Evolutionary conservation across 2,888 invertebrate genomes (phyloP).

Genomic region (Drosophila dives): DNA sequence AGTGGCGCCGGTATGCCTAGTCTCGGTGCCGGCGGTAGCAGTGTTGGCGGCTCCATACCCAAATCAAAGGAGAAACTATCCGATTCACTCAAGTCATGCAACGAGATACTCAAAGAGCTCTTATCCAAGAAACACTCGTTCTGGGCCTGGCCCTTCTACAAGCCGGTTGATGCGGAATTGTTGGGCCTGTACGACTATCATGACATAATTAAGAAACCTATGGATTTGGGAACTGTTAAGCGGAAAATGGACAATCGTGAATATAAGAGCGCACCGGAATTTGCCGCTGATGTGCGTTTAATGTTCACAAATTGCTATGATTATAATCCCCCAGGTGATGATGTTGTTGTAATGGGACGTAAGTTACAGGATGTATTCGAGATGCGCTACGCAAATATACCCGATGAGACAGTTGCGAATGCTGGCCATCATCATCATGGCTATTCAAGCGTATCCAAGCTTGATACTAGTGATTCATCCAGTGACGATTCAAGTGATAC

Average conservation of each 20-base stretch:
- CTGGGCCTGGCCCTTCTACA: conserved; percentile 99
- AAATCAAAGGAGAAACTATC: conserved; percentile 94
- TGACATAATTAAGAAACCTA: conserved; percentile 99
- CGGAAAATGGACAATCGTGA: conserved; percentile 98
- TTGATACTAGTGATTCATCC: conserved; percentile 82
- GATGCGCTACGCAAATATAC: conserved; percentile 98
- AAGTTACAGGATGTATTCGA: conserved; percentile 99
- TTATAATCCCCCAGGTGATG: conserved; percentile 99
- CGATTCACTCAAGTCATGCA: conserved; percentile 95
- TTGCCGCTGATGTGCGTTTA: conserved; percentile 97
- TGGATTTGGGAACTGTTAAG: conserved; percentile 99
- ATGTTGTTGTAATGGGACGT: conserved; percentile 98
- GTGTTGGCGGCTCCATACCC: conserved; percentile 80
- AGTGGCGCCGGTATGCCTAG: conserved; percentile 85
- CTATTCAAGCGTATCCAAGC: conserved; percentile 67
- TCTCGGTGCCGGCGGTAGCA: conserved; percentile 74
- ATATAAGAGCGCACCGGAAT: conserved; percentile 96
- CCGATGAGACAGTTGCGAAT: conserved; percentile 92
- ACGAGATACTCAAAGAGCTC: conserved; percentile 95
- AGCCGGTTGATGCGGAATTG: conserved; percentile 98
- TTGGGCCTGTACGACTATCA: conserved; percentile 98
- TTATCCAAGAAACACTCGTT: conserved; percentile 97
- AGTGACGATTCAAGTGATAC: conserved; percentile 89
- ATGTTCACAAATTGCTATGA: conserved; percentile 99
- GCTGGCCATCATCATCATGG: conserved; percentile 75